A percentile compares a stretch with the other conserved stretches of the same genome.
Evolutionary conservation across 2,888 invertebrate genomes (phyloP).

Genomic region (Andrena trimmerana): DNA sequence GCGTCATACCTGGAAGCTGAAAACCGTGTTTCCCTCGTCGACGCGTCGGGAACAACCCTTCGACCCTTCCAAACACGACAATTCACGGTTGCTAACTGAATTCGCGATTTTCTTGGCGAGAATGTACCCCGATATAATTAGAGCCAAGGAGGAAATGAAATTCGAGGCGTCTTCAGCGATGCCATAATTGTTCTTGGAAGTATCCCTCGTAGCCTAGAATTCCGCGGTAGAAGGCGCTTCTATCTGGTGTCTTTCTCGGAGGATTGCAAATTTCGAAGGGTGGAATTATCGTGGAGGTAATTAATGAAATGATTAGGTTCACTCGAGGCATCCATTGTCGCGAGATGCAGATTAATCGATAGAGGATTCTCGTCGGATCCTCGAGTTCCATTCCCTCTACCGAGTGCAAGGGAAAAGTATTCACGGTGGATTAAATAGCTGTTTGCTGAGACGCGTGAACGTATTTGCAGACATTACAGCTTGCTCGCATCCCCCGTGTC

Average conservation of each 20-base stretch:
- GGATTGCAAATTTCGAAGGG: not conserved
- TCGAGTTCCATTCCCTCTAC: too few species aligned
- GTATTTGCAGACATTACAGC: too few species aligned
- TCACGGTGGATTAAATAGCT: too few species aligned
- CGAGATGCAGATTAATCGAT: too few species aligned
- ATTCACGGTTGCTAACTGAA: conserved; percentile 4
- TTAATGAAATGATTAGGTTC: conserved; percentile 7
- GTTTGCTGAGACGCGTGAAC: too few species aligned
- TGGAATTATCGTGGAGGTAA: conserved; percentile 2
- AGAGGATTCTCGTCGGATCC: too few species aligned
- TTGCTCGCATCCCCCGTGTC: too few species aligned
- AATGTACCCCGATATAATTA: not conserved
- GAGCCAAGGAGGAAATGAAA: not conserved
- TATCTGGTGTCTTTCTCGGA: too few species aligned
- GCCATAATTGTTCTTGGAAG: not conserved
- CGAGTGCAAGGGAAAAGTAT: too few species aligned
- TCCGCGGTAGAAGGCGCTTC: not conserved
- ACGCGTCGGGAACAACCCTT: not conserved
- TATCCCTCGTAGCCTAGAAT: not conserved
- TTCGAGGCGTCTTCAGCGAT: not conserved
- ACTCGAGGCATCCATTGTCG: too few species aligned
- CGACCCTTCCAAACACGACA: too few species aligned
- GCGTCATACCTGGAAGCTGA: conserved; percentile 3
- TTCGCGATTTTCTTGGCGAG: not conserved
- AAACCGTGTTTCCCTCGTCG: conserved; percentile 4